These are phyloP conservation scores for Eriosoma lanigerum DNA, from an alignment of 1,140 invertebrate species.

Conservation along the genomic window DNA sequence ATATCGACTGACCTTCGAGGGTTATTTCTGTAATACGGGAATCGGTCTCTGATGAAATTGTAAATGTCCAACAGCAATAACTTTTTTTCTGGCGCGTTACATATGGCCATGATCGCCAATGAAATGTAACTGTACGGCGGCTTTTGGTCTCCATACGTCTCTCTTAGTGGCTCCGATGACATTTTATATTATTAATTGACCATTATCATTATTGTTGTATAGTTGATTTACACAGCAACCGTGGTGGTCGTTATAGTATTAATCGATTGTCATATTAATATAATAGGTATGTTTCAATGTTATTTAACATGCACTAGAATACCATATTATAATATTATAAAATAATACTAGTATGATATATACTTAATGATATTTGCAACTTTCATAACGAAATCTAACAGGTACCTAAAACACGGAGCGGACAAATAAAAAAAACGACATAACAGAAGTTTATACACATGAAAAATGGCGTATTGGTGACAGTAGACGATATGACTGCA, in stretches of 20 bases:
- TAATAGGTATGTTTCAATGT: too few species aligned
- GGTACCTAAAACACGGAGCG: too few species aligned
- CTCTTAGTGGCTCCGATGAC: slow-evolving; percentile 80
- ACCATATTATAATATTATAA: too few species aligned
- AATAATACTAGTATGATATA: too few species aligned
- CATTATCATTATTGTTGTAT: background rate
- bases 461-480: background rate
- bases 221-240: background rate
- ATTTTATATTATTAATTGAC: slow-evolving; percentile 59
- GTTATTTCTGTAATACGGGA: slow-evolving; percentile 87
- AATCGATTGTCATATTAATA: background rate
- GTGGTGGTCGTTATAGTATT: background rate
- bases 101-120: slow-evolving; percentile 91
- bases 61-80: slow-evolving; percentile 89
- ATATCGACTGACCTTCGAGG: slow-evolving; percentile 66
- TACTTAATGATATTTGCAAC: too few species aligned
- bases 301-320: too few species aligned
- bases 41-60: slow-evolving; percentile 87
- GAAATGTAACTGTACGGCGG: slow-evolving; percentile 93
- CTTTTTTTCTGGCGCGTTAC: slow-evolving; percentile 87
- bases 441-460: too few species aligned
- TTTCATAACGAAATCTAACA: too few species aligned
- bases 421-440: background rate
- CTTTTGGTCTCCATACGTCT: slow-evolving; percentile 87
- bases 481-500: background rate